phyloP scores from a whole-genome alignment of 2,888 invertebrate genomes.

The Peribatodes rhomboidaria region DNA sequence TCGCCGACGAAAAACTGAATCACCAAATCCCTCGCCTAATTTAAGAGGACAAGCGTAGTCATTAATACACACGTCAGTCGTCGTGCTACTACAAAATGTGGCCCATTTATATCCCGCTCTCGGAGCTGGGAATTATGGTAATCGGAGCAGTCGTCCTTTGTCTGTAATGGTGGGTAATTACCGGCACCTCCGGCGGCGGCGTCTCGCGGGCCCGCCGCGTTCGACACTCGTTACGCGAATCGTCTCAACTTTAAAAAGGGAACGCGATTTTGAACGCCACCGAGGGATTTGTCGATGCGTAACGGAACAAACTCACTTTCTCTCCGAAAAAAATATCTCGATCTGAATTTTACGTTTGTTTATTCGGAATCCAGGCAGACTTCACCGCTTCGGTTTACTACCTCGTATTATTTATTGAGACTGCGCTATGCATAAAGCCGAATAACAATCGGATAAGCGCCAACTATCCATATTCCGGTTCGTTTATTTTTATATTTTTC shows the following conservation, averaged over 20 bases:
- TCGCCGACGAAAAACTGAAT: slow-evolving; percentile 82
- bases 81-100: slow-evolving; percentile 85
- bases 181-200: slow-evolving; percentile 73
- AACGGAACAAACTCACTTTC: slow-evolving; percentile 68
- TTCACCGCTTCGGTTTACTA: slow-evolving; percentile 54
- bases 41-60: slow-evolving; percentile 85
- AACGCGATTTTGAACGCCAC: slow-evolving; percentile 81
- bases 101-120: slow-evolving; percentile 83
- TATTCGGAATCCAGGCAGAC: slow-evolving; percentile 56
- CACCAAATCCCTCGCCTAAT: slow-evolving; percentile 84
- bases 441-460: slow-evolving; percentile 73
- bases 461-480: slow-evolving; percentile 71
- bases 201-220: slow-evolving; percentile 48
- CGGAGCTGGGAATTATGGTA: slow-evolving; percentile 85
- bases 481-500: slow-evolving; percentile 81
- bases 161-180: slow-evolving; percentile 86
- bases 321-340: slow-evolving; percentile 63
- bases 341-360: slow-evolving; percentile 56
- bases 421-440: slow-evolving; percentile 68
- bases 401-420: slow-evolving; percentile 69
- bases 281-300: slow-evolving; percentile 74
- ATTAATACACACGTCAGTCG: slow-evolving; percentile 86
- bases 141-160: slow-evolving; percentile 86
- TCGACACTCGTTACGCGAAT: slow-evolving; percentile 85
- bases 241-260: slow-evolving; percentile 85